Conservation (phyloP, 1,140 invertebrate genomes). For the Holotrichia oblita region DNA sequence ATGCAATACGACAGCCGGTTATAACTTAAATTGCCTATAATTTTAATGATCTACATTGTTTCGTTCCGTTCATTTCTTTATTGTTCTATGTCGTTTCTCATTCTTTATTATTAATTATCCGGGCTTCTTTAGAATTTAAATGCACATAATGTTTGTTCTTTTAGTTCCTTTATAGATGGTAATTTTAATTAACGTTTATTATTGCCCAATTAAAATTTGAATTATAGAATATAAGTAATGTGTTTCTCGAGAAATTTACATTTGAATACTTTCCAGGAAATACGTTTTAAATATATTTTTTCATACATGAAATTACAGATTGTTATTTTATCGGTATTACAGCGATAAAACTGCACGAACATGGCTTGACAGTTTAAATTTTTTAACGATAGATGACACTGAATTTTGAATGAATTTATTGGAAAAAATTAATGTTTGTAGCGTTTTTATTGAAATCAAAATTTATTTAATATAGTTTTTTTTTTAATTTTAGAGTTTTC, state of each 20-base stretch:
- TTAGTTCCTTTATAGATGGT: not conserved
- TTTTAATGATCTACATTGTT: slow-evolving; percentile 22
- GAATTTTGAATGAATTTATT: too few species aligned
- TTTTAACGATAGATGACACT: too few species aligned
- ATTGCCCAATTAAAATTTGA: not conserved
- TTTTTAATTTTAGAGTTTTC: too few species aligned
- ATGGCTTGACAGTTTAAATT: too few species aligned
- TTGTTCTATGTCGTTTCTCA: slow-evolving; percentile 2
- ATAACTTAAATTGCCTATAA: slow-evolving; percentile 10
- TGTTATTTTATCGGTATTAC: not conserved
- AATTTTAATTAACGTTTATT: slow-evolving; percentile 9
- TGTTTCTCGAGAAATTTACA: not conserved
- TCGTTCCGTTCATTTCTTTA: not conserved
- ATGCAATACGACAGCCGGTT: not conserved
- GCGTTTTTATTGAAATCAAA: too few species aligned
- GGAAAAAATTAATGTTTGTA: too few species aligned
- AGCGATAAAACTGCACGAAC: too few species aligned
- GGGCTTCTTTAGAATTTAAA: not conserved
- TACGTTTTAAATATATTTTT: too few species aligned
- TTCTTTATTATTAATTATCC: slow-evolving; percentile 14
- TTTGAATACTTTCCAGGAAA: too few species aligned
- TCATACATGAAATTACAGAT: too few species aligned
- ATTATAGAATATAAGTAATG: not conserved
- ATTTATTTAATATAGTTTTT: too few species aligned
- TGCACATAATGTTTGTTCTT: not conserved